These are phyloP conservation scores for Synanthedon myopaeformis DNA, from an alignment of 2,888 invertebrate species.

Conservation along the genomic window DNA sequence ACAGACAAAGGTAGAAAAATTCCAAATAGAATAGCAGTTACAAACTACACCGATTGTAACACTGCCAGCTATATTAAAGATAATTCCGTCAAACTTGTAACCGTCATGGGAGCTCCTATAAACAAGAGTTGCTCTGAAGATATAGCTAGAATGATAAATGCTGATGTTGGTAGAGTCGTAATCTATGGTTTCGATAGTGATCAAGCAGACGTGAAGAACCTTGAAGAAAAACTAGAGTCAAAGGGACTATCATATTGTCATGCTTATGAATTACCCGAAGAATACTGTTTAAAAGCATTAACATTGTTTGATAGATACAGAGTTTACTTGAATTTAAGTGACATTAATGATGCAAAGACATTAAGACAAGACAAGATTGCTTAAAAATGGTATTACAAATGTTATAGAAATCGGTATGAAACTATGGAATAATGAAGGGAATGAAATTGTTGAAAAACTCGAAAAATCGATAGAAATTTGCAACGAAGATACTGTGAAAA, in stretches of 20 bases:
- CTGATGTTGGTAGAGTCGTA: constrained; percentile 20
- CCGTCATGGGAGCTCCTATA: constrained; percentile 30
- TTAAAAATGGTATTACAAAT: constrained; percentile 11
- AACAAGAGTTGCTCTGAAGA: constrained; percentile 28
- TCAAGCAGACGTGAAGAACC: constrained; percentile 16
- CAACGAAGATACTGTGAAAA: constrained; percentile 14
- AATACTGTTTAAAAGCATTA: constrained; percentile 1
- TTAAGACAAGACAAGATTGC: constrained; percentile 8
- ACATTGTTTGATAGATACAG: constrained; percentile 18
- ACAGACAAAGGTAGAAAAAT: constrained; percentile 23
- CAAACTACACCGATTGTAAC: constrained; percentile 21
- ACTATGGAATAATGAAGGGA: constrained; percentile 15
- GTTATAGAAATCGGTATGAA: constrained; percentile 18
- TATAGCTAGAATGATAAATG: constrained; percentile 27
- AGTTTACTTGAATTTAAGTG: constrained; percentile 17
- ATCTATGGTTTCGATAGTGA: constrained; percentile 20
- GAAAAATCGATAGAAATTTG: too few species aligned
- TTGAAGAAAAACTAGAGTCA: constrained; percentile 13
- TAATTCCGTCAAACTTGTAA: constrained; percentile 22
- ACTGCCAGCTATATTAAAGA: constrained; percentile 27
- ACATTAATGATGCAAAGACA: constrained; percentile 7
- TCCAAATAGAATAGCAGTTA: constrained; percentile 31
- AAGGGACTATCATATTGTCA: constrained; percentile 16
- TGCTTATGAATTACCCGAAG: constrained; percentile 14
- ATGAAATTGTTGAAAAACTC: constrained; percentile 17